Percentiles rank a stretch among this genome's conserved stretches.
These are phyloP conservation scores for Diphyllodes magnificus DNA, from an alignment of 2,113 vertebrate species.

Conservation along the genomic window DNA sequence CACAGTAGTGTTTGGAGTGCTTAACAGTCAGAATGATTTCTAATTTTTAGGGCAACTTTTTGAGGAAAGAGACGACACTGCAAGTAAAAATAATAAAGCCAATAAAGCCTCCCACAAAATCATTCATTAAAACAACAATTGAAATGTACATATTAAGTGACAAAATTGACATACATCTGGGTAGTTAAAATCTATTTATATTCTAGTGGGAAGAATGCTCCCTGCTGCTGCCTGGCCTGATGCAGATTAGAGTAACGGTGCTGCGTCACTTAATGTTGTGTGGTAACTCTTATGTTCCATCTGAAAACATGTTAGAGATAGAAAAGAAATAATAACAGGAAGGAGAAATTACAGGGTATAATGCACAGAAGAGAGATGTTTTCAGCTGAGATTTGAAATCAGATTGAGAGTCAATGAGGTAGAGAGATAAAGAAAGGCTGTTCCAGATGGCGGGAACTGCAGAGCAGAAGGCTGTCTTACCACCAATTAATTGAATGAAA, in stretches of 20 bases:
- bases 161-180: not conserved
- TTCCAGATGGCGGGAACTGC: conserved; percentile 24
- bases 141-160: conserved; percentile 17
- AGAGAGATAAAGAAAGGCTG: conserved; percentile 55
- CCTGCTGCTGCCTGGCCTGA: not conserved
- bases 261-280: not conserved
- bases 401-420: conserved; percentile 59
- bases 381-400: conserved; percentile 55
- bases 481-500: conserved; percentile 50
- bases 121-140: not conserved
- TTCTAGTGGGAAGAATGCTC: not conserved
- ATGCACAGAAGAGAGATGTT: conserved; percentile 41
- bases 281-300: not conserved
- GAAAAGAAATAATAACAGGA: conserved; percentile 27
- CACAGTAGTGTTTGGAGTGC: not conserved
- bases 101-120: not conserved
- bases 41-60: not conserved
- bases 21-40: not conserved
- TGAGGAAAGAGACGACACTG: not conserved
- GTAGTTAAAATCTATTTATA: conserved; percentile 20
- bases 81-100: not conserved
- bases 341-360: conserved; percentile 5
- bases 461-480: conserved; percentile 52
- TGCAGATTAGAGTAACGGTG: not conserved
- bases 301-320: not conserved